A percentile compares a stretch with the other conserved stretches of the same genome.
Conservation (phyloP, 2,888 invertebrate species). For the Acronicta aceris region DNA sequence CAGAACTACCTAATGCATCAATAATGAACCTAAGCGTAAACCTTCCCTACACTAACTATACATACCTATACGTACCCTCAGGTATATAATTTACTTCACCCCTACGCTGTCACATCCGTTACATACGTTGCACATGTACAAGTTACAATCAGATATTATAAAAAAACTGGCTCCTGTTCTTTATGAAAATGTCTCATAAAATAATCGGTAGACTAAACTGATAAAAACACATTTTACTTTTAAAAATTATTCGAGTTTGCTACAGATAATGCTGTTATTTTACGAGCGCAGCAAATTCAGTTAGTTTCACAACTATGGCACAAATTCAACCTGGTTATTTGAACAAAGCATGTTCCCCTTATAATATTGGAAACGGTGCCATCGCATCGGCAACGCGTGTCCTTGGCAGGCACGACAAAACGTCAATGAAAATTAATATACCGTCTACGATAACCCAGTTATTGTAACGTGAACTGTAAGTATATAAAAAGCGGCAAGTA, state of each 20-base stretch:
- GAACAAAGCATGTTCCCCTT: slow-evolving; percentile 66
- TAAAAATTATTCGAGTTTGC: slow-evolving; percentile 22
- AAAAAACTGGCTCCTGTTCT: background rate
- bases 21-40: slow-evolving; percentile 62
- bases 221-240: slow-evolving; percentile 11
- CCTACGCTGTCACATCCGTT: slow-evolving; percentile 1
- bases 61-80: background rate
- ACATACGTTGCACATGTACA: background rate
- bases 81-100: slow-evolving; percentile 27
- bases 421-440: slow-evolving; percentile 87
- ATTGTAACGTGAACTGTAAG: slow-evolving; percentile 75
- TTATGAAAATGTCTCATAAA: background rate
- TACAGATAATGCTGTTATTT: slow-evolving; percentile 38
- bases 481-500: slow-evolving; percentile 80
- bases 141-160: background rate
- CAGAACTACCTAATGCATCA: slow-evolving; percentile 69
- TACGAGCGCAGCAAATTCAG: slow-evolving; percentile 57
- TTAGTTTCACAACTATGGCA: slow-evolving; percentile 64
- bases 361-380: slow-evolving; percentile 70
- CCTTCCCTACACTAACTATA: slow-evolving; percentile 14
- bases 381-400: slow-evolving; percentile 76
- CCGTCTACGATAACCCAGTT: slow-evolving; percentile 85
- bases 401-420: slow-evolving; percentile 81
- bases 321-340: slow-evolving; percentile 61
- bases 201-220: too few species aligned